Evolutionary conservation across 2,797 vertebrate genomes (phyloP).

Genomic region (Cuculus canorus): DNA sequence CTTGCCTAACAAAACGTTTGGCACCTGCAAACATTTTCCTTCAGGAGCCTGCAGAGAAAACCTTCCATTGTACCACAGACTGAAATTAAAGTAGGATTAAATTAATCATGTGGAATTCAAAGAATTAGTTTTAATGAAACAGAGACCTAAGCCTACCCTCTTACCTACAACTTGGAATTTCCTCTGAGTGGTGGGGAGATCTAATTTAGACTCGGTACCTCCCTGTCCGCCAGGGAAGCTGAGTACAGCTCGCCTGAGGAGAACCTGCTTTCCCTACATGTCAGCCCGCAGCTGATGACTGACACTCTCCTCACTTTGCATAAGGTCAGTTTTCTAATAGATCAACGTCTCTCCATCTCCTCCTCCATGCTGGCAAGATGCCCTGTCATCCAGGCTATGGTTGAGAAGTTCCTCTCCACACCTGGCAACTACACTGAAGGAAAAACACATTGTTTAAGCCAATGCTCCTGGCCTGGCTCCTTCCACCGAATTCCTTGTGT

Average conservation of each 20-base stretch:
- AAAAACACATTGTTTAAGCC: neutral
- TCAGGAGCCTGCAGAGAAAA: conserved; percentile 11
- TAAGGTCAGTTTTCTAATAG: neutral
- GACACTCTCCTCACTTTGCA: neutral
- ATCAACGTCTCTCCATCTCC: neutral
- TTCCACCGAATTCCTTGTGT: neutral
- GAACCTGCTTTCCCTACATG: neutral
- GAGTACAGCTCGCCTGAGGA: neutral
- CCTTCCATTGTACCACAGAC: neutral
- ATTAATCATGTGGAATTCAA: neutral
- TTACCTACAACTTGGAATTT: conserved; percentile 33
- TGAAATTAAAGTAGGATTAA: conserved; percentile 33
- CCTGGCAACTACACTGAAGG: neutral
- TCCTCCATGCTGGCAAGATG: neutral
- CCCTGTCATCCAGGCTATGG: neutral
- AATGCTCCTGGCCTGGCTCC: neutral
- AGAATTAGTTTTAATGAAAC: conserved; percentile 26
- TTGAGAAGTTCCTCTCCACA: neutral
- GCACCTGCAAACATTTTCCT: conserved; percentile 17
- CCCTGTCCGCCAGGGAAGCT: neutral
- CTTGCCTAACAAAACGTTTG: conserved; percentile 10
- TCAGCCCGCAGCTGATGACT: neutral
- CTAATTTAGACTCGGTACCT: neutral
- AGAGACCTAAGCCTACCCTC: neutral
- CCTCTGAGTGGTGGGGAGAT: neutral